A percentile compares a stretch with the other conserved stretches of the same genome.
These are phyloP conservation scores for Epinephelus lanceolatus DNA, from an alignment of 2,113 vertebrate genomes.

Conservation along the genomic window DNA sequence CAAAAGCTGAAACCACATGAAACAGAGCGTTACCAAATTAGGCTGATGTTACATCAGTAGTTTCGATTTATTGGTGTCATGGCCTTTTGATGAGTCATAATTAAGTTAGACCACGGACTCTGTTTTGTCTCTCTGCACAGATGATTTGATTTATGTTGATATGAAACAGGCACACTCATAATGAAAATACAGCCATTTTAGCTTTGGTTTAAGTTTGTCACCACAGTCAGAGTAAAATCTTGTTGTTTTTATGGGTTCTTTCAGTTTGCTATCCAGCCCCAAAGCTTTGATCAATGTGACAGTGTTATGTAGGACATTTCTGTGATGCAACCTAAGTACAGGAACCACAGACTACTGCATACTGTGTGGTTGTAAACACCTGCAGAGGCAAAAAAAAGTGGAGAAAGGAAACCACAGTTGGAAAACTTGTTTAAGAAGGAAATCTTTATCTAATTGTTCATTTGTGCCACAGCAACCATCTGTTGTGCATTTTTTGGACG, in stretches of 20 bases:
- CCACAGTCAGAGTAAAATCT: not conserved
- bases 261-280: not conserved
- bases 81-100: not conserved
- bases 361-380: not conserved
- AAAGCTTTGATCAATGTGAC: not conserved
- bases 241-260: not conserved
- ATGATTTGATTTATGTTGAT: not conserved
- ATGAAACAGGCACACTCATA: not conserved
- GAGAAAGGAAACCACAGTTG: not conserved
- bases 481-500: slow-evolving; percentile 13
- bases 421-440: too few species aligned
- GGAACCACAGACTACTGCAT: not conserved
- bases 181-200: not conserved
- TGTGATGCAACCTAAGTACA: not conserved
- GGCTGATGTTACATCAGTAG: not conserved
- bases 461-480: not conserved
- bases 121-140: not conserved
- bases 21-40: not conserved
- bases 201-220: not conserved
- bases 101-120: not conserved
- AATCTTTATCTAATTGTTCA: not conserved
- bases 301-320: too few species aligned
- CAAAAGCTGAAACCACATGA: not conserved
- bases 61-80: not conserved
- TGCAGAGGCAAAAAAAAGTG: not conserved